Percentiles rank a stretch among this genome's conserved stretches.
Evolutionary conservation across 2,797 vertebrate genomes (phyloP).

Genomic region (Sternarchorhynchus goeldii): DNA sequence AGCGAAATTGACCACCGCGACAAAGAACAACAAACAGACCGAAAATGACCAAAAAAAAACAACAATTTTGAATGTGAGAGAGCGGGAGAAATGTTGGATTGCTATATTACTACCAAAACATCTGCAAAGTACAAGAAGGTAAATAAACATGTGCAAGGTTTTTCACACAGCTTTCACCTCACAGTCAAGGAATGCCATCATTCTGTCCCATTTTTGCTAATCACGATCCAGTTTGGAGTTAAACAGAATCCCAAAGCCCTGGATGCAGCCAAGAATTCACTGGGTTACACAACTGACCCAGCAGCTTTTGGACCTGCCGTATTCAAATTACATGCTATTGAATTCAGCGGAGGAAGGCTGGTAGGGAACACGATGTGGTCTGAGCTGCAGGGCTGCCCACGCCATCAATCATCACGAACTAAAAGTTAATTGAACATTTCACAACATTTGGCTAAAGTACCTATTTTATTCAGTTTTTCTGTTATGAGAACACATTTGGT

Average conservation of each 20-base stretch:
- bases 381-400: constrained; percentile 53
- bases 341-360: constrained; percentile 61
- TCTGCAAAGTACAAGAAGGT: constrained; percentile 62
- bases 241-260: constrained; percentile 41
- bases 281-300: constrained; percentile 70
- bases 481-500: constrained; percentile 27
- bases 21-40: constrained; percentile 64
- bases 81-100: constrained; percentile 59
- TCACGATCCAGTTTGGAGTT: constrained; percentile 63
- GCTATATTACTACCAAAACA: constrained; percentile 67
- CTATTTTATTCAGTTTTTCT: constrained; percentile 37
- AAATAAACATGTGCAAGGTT: constrained; percentile 66
- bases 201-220: constrained; percentile 51
- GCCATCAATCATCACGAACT: constrained; percentile 61
- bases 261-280: constrained; percentile 58
- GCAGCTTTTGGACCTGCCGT: constrained; percentile 70
- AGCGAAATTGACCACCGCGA: constrained; percentile 62
- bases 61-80: constrained; percentile 42
- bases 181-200: constrained; percentile 56
- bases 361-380: constrained; percentile 55
- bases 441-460: constrained; percentile 59
- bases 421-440: constrained; percentile 60
- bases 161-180: constrained; percentile 65
- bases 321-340: constrained; percentile 78
- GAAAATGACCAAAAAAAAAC: constrained; percentile 56